Evolutionary conservation across 2,888 invertebrate species (phyloP).

Genomic region (Dryococelus australis): DNA sequence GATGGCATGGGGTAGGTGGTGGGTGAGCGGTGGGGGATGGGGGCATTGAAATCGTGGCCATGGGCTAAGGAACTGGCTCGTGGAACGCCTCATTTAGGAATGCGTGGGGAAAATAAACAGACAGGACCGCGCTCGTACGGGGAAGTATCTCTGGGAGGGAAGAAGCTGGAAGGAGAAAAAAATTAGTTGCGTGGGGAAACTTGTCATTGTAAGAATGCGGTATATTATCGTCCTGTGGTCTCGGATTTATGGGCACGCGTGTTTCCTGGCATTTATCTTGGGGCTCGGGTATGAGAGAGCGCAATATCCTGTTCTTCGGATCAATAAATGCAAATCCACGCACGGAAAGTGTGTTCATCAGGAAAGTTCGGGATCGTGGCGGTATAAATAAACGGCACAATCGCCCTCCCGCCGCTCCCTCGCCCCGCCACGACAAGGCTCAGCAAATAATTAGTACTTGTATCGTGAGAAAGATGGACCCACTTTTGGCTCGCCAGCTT

Average conservation of each 20-base stretch:
- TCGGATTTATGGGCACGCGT: not conserved
- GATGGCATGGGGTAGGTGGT: not conserved
- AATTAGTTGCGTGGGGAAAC: not conserved
- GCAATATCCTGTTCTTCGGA: not conserved
- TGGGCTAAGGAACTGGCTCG: not conserved
- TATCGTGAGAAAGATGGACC: not conserved
- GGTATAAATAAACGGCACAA: not conserved
- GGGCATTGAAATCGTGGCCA: not conserved
- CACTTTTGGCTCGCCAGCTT: not conserved
- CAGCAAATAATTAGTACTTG: no score
- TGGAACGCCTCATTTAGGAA: not conserved
- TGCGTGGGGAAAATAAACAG: conserved; percentile 5
- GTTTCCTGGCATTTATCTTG: not conserved
- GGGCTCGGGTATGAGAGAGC: not conserved
- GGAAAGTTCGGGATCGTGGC: not conserved
- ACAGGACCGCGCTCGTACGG: not conserved
- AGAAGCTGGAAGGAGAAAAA: not conserved
- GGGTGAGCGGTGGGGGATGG: no score
- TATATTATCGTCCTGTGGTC: not conserved
- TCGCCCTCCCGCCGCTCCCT: no score
- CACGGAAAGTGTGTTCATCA: not conserved
- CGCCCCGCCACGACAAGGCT: not conserved
- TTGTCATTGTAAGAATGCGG: not conserved
- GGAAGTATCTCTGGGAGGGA: not conserved
- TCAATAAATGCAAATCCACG: conserved; percentile 1